phyloP scores from a whole-genome alignment of 2,113 vertebrate species.

The Ciconia stormi region DNA sequence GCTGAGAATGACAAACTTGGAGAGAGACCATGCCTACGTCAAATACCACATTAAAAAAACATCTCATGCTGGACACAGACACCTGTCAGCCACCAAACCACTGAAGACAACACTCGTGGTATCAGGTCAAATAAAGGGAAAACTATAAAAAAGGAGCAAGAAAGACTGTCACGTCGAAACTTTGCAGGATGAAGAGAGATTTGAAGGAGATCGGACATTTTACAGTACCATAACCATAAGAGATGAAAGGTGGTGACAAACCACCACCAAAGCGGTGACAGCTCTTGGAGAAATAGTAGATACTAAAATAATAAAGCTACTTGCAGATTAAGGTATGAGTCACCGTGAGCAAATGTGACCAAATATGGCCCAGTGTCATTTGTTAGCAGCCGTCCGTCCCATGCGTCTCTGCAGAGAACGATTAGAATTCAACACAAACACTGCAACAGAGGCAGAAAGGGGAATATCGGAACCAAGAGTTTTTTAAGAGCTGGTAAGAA shows the following conservation, averaged over 20 bases:
- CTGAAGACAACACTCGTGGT: not conserved
- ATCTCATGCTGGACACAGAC: not conserved
- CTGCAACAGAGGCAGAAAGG: not conserved
- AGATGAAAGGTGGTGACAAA: constrained; percentile 29
- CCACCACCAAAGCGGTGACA: constrained; percentile 45
- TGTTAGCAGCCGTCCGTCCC: constrained; percentile 20
- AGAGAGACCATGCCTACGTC: not conserved
- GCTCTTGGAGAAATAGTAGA: constrained; percentile 42
- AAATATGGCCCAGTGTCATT: constrained; percentile 38
- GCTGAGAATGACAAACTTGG: not conserved
- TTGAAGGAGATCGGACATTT: not conserved
- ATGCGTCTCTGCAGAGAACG: not conserved
- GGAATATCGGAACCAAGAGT: not conserved
- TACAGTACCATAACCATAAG: not conserved
- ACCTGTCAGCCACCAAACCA: not conserved
- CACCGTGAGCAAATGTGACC: constrained; percentile 34
- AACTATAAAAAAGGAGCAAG: not conserved
- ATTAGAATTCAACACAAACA: constrained; percentile 31
- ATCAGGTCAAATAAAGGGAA: not conserved
- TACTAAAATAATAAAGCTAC: constrained; percentile 60
- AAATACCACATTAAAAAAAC: not conserved
- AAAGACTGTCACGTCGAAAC: not conserved
- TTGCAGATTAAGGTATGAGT: constrained; percentile 63
- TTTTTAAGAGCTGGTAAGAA: constrained; percentile 25
- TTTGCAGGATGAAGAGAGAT: not conserved